Percentiles rank a stretch among this genome's conserved stretches.
These are phyloP conservation scores for Ophiodon elongatus DNA, from an alignment of 2,113 vertebrate genomes.

Conservation along the genomic window DNA sequence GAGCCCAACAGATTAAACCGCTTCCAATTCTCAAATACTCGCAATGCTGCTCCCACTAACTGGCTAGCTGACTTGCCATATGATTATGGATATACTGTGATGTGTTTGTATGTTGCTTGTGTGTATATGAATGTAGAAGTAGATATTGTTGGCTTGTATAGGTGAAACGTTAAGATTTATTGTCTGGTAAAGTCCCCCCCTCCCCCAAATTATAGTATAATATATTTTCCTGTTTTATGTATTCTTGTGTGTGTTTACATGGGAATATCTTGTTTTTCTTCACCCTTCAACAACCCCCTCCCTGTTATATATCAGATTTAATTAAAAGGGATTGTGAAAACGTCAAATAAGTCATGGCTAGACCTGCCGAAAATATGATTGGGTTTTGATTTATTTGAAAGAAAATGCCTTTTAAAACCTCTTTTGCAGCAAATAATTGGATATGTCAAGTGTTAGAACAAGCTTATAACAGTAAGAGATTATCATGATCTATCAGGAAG, in stretches of 20 bases:
- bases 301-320: constrained; percentile 11
- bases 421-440: constrained; percentile 24
- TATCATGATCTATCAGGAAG: neutral
- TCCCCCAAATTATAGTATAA: neutral
- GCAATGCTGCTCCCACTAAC: constrained; percentile 15
- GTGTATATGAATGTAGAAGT: constrained; percentile 12
- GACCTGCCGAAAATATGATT: constrained; percentile 18
- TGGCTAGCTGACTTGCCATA: constrained; percentile 22
- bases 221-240: neutral
- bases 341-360: neutral
- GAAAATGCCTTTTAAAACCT: constrained; percentile 14
- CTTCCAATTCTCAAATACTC: constrained; percentile 42
- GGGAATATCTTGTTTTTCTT: constrained; percentile 7
- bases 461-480: constrained; percentile 27
- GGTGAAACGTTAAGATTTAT: constrained; percentile 12
- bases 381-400: constrained; percentile 12
- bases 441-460: constrained; percentile 22
- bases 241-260: constrained; percentile 17
- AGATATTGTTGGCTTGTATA: neutral
- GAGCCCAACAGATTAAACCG: constrained; percentile 64
- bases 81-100: constrained; percentile 36
- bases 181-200: neutral
- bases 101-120: constrained; percentile 3
- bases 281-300: neutral
- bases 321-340: constrained; percentile 23